Evolutionary conservation across 2,888 invertebrate genomes (phyloP), one percentile per base, ranked within the genome.

Genomic region (Cremastinae sp.): DNA sequence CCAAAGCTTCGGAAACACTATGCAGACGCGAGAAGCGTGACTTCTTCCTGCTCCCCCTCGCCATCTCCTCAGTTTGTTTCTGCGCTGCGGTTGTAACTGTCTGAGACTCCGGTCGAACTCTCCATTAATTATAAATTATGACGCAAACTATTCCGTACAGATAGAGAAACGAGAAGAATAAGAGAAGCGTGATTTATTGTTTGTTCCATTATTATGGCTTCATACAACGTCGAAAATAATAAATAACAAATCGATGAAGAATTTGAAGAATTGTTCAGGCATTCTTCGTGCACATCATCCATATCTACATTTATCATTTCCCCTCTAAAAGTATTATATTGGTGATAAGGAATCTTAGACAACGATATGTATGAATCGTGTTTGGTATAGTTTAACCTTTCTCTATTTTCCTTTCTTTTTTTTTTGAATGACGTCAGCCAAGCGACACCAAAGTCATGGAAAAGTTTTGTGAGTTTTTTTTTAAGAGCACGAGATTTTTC

Each of bases 61-160:
- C 59, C 45, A 53, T 28, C 65, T 45, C 54, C 41, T 45, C 56
- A 41, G 54, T 74, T 59, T 68, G 65, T 45, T 49, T 76, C 77
- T 71, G n/a, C n/a, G n/a, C 69, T 58, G 22, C 64, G 18, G 58
- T 36, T 56, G 69, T 73, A 28, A 58, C 59, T 65, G 54, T 74
- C 70, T 45, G 51, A 49, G 68, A 65, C 69, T 59, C 51, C 74
- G 64, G 54, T 45, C 28, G 53, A 45, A 34, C 51, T 75, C 66
- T 66, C 66, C 71, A 75, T 75, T 75, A 75, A 75, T 71, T 66
- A 75, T 75, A 62, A 76, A 76, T 76, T 76, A 76, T 68, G 72
- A 69, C 58, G 47, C 18, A 49, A 34, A 20, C 22, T 49, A 43
- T 36, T 41, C 22, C 28, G 12, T 51, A 59, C 18, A 58, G 61